phyloP scores from a whole-genome alignment of 2,888 invertebrate species.

The Abscondita cerata region DNA sequence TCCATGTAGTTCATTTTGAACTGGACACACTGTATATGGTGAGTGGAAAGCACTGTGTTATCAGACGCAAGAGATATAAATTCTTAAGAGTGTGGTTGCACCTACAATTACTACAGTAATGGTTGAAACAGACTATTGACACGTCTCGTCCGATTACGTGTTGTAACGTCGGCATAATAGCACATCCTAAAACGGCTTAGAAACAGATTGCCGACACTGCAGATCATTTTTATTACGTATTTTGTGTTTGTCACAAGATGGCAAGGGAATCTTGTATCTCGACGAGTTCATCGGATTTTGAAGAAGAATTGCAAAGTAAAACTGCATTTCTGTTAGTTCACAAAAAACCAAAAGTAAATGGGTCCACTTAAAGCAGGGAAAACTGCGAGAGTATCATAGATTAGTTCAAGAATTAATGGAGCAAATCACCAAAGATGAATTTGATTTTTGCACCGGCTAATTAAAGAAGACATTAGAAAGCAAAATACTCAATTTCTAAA shows the following conservation, averaged over 20 bases:
- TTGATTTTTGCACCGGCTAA: slow-evolving; percentile 27
- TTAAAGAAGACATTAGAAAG: slow-evolving; percentile 30
- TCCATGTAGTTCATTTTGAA: no score
- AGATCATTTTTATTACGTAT: background rate
- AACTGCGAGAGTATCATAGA: slow-evolving; percentile 1
- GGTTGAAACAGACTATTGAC: background rate
- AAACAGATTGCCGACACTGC: no score
- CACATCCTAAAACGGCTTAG: no score
- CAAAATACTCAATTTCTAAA: slow-evolving; percentile 30
- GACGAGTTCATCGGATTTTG: background rate
- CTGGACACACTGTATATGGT: no score
- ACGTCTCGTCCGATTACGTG: slow-evolving; percentile 2
- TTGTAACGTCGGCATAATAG: background rate
- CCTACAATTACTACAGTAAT: no score
- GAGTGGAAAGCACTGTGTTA: no score
- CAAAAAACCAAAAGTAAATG: slow-evolving; percentile 5
- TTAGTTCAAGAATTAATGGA: slow-evolving; percentile 22
- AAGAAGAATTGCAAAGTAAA: slow-evolving; percentile 9
- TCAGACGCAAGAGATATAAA: no score
- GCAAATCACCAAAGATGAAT: slow-evolving; percentile 25
- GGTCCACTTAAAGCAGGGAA: slow-evolving; percentile 5
- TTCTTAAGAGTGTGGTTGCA: no score
- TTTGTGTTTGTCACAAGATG: background rate
- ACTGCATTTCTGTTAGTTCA: slow-evolving; percentile 4
- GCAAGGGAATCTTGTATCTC: background rate